These are phyloP conservation scores for Sula dactylatra DNA, from an alignment of 2,113 vertebrate genomes.

Conservation along the genomic window DNA sequence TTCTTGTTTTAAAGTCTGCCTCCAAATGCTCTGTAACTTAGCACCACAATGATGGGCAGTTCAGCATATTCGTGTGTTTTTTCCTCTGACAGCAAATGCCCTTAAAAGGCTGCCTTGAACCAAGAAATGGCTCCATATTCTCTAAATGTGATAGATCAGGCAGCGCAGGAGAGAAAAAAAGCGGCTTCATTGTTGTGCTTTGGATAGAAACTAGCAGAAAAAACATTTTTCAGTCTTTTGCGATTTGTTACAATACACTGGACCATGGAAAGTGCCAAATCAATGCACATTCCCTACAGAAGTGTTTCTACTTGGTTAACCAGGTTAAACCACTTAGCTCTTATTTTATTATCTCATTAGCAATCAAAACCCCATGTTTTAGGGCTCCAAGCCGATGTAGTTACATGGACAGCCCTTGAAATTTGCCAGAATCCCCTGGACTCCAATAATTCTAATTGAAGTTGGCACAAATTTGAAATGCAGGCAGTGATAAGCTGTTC, in stretches of 20 bases:
- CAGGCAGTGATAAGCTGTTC: slow-evolving; percentile 37
- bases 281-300: neutral
- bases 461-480: slow-evolving; percentile 11
- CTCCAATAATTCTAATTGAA: slow-evolving; percentile 40
- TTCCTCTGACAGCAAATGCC: neutral
- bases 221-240: neutral
- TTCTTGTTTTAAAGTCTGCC: neutral
- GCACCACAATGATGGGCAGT: neutral
- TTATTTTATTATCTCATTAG: slow-evolving; percentile 49
- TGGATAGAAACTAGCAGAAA: neutral
- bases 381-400: neutral
- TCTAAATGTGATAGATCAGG: neutral
- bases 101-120: neutral
- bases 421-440: slow-evolving; percentile 56
- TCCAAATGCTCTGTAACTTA: neutral
- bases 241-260: neutral
- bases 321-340: slow-evolving; percentile 47
- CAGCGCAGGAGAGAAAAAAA: neutral
- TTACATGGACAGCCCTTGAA: slow-evolving; percentile 29
- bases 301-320: slow-evolving; percentile 26
- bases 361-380: neutral
- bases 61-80: neutral
- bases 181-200: neutral
- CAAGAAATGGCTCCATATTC: neutral
- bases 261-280: neutral